Base-by-base conservation (phyloP, 1,140 invertebrate genomes). In the Rhyzopertha dominica region DNA sequence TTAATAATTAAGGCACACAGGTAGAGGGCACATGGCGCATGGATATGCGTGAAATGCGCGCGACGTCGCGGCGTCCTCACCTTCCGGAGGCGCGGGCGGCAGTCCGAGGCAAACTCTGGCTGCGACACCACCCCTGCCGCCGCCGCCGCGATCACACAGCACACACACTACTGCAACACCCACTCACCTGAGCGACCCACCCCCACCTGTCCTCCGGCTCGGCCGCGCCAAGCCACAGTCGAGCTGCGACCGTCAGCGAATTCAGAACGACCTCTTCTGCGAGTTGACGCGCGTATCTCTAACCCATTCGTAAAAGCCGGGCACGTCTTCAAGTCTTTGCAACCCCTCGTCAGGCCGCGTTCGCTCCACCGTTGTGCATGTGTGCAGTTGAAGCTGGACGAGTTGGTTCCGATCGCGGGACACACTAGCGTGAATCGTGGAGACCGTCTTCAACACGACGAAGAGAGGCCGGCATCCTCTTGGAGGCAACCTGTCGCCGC, bases 181-280 rank as follows among this genome's bases (percentile, higher is more conserved):
- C 56, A 57, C 63, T 54, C 65, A 65, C 66, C 65, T 67, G 58
- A 51, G 59, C 63, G 63, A 59, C 61, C 60, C 63, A 62, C 58
- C 54, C 62, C 56, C 56, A 55, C 58, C 48, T 55, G 53, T 37
- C 46, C 49, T 36, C 50, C 41, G 29, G 43, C 45, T 35, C 36
- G 37, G 39, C 48, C 52, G 32, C 9, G 45, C 50, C 54, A 50
- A 51, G 46, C 48, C 41, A 43, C 47, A 47, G 56, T 54, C 44
- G 43, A 50, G 50, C 43, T 38, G 39, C 50, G 49, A 45, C 46
- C 57, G 53, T 41, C 52, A 43, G 43, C n/a, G n/a, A n/a, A n/a
- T n/a, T 17, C 30, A 4, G 9, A 36, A 18, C 18, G 10, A 25
- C 12, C 22, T 25, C 22, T 16, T 13, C 22, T 16, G 38, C 19